These are phyloP conservation scores for Pammene fasciana DNA, from an alignment of 2,888 invertebrate genomes.

Conservation along the genomic window DNA sequence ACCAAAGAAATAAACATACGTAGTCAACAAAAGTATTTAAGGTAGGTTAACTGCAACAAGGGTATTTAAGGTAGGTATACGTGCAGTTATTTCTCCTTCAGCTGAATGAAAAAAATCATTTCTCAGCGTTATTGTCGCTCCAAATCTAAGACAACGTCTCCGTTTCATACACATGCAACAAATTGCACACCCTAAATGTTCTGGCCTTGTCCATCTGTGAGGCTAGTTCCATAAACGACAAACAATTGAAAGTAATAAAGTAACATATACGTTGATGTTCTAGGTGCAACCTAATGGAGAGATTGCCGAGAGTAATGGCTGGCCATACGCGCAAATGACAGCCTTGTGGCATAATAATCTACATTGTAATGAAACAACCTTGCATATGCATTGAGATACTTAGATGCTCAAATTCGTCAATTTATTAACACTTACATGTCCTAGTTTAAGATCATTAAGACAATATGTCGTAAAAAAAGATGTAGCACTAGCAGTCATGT, in stretches of 20 bases:
- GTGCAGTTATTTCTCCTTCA: no score
- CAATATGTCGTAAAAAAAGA: background rate
- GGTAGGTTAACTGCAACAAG: no score
- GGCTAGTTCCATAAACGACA: conserved; percentile 64
- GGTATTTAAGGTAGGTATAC: no score
- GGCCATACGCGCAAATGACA: conserved; percentile 36
- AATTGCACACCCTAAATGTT: conserved; percentile 68
- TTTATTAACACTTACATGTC: background rate
- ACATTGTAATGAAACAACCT: conserved; percentile 25
- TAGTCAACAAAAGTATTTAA: no score
- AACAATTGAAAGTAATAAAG: conserved; percentile 75
- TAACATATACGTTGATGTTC: conserved; percentile 53
- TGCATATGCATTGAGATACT: conserved; percentile 17
- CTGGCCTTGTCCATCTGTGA: conserved; percentile 61
- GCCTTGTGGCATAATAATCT: conserved; percentile 31
- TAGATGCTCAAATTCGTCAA: conserved; percentile 7
- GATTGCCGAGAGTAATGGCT: conserved; percentile 34
- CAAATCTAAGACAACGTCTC: conserved; percentile 48
- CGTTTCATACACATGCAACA: conserved; percentile 58
- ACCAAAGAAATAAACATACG: no score
- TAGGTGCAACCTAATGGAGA: conserved; percentile 33
- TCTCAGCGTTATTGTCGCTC: no score
- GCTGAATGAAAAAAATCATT: no score
- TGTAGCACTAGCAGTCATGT: no score
- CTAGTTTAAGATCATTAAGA: background rate